phyloP scores from a whole-genome alignment of 2,888 invertebrate genomes.

The Ochropleura plecta region DNA sequence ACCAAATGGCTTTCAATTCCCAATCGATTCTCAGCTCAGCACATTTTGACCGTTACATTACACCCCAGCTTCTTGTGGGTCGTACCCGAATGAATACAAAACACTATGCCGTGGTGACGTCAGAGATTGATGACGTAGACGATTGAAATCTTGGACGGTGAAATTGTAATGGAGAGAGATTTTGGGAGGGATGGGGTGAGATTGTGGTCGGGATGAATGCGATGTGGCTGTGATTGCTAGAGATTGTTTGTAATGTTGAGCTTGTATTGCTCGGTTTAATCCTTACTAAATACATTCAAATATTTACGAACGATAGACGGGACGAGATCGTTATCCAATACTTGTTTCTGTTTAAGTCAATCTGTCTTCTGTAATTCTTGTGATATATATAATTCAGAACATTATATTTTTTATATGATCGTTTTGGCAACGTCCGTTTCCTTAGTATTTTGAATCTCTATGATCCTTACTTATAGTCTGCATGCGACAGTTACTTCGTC shows the following conservation, averaged over 20 bases:
- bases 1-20: constrained; percentile 10
- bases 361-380: no score
- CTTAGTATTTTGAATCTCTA: no score
- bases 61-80: constrained; percentile 32
- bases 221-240: not conserved
- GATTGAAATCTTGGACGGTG: constrained; percentile 40
- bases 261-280: not conserved
- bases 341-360: no score
- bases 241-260: not conserved
- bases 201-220: not conserved
- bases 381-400: no score
- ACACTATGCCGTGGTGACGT: constrained; percentile 59
- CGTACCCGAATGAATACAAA: constrained; percentile 58
- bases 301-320: no score
- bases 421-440: no score
- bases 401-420: no score
- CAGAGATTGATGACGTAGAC: constrained; percentile 59
- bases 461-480: no score
- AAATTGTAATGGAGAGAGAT: constrained; percentile 25
- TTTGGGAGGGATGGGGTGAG: not conserved
- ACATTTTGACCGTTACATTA: constrained; percentile 36
- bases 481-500: no score
- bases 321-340: no score
- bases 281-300: not conserved
- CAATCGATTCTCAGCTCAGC: constrained; percentile 43